A percentile compares a stretch with the other conserved stretches of the same genome.
Evolutionary conservation across 2,113 vertebrate species (phyloP).

Genomic region (Erythrolamprus reginae): DNA sequence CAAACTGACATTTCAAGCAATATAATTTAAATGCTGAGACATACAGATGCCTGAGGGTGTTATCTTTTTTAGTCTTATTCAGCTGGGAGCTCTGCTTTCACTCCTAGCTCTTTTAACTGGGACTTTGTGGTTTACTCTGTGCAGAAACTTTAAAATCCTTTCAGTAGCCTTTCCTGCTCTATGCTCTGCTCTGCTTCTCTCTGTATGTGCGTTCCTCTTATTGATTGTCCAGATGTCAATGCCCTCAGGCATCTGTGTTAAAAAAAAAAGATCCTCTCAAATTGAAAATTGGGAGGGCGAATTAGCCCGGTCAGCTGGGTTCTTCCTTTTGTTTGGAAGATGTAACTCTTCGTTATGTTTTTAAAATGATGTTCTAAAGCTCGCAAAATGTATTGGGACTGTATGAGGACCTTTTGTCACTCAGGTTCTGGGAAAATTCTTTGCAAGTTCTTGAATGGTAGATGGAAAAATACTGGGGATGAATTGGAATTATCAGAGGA

Average conservation of each 20-base stretch:
- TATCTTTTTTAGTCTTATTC: constrained; percentile 71
- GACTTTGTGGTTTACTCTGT: constrained; percentile 69
- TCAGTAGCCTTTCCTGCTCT: constrained; percentile 48
- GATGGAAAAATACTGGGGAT: background rate
- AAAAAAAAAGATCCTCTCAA: constrained; percentile 42
- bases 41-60: constrained; percentile 75
- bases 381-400: background rate
- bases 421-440: background rate
- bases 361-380: constrained; percentile 3
- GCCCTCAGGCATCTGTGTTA: constrained; percentile 44
- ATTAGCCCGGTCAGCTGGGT: constrained; percentile 18
- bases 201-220: background rate
- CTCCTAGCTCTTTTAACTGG: constrained; percentile 71
- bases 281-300: constrained; percentile 35
- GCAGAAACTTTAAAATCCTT: constrained; percentile 66
- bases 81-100: constrained; percentile 72
- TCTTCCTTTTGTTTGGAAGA: constrained; percentile 1
- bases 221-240: constrained; percentile 48
- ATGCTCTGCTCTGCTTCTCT: background rate
- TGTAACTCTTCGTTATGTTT: background rate
- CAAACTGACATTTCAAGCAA: constrained; percentile 75
- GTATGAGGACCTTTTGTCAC: background rate
- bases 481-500: background rate
- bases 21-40: constrained; percentile 79
- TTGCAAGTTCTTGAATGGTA: background rate